Percentiles rank a stretch among this genome's conserved stretches.
These are phyloP conservation scores for Okapia johnstoni DNA, from an alignment of 2,113 vertebrate genomes.

Conservation along the genomic window DNA sequence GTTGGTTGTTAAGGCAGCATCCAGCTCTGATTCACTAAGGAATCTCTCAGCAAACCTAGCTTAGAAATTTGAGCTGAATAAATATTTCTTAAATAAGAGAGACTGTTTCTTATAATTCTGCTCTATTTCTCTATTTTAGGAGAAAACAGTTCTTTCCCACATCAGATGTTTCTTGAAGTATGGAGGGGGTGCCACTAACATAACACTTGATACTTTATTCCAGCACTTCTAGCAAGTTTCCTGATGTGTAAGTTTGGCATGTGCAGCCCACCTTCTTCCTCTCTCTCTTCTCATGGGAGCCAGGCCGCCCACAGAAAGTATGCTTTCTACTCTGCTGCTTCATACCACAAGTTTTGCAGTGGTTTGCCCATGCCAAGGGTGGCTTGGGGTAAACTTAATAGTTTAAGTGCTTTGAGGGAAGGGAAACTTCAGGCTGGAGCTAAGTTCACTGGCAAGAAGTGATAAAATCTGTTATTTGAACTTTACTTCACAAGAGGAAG, in stretches of 20 bases:
- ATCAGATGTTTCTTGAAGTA: neutral
- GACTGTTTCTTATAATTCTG: constrained; percentile 14
- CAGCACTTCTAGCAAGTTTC: neutral
- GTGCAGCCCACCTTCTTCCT: neutral
- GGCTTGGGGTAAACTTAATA: neutral
- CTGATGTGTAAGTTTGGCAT: neutral
- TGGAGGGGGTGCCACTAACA: neutral
- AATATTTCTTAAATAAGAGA: constrained; percentile 47
- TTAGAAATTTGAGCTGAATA: neutral
- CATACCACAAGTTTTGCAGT: neutral
- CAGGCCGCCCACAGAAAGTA: neutral
- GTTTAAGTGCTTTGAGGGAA: neutral
- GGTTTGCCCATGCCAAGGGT: neutral
- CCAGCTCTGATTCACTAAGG: neutral
- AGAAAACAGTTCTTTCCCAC: neutral
- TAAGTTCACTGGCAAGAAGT: constrained; percentile 18
- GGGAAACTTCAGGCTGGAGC: neutral
- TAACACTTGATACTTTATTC: neutral
- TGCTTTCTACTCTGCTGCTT: neutral
- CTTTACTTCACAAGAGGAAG: neutral
- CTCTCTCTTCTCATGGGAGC: neutral
- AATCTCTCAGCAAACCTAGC: neutral
- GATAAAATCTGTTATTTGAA: constrained; percentile 34
- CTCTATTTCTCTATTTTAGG: neutral
- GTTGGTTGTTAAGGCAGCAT: neutral